These are phyloP conservation scores for Pterophyllum scalare DNA, from an alignment of 2,113 vertebrate species.

Conservation along the genomic window DNA sequence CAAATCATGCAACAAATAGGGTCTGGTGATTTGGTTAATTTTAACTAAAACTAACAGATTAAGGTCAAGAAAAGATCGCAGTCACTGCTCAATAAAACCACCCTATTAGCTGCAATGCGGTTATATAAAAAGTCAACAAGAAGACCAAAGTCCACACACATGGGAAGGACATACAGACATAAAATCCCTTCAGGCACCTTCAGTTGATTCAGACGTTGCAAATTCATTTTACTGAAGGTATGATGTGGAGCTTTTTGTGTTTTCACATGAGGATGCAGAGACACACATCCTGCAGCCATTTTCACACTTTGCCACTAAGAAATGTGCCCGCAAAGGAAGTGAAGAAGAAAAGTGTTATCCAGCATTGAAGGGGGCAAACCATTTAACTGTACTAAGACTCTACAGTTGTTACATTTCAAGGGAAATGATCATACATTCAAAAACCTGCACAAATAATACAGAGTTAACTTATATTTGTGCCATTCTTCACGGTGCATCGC, in stretches of 20 bases:
- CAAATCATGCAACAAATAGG: neutral
- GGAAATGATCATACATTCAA: neutral
- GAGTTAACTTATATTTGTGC: neutral
- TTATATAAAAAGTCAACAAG: neutral
- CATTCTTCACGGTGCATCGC: neutral
- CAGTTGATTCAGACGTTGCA: neutral
- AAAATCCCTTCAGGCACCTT: neutral
- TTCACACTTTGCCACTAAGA: neutral
- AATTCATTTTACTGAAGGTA: neutral
- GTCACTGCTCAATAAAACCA: neutral
- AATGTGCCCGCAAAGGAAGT: neutral
- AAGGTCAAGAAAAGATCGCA: neutral
- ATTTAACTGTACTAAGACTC: neutral
- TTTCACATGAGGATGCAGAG: neutral
- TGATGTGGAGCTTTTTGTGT: neutral
- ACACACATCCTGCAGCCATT: neutral
- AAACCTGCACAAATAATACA: neutral
- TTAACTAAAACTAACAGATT: neutral
- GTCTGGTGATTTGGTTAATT: neutral
- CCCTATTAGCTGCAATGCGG: neutral
- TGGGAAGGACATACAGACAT: neutral
- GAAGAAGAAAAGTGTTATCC: constrained; percentile 3
- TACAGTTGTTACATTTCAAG: neutral
- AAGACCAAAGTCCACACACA: neutral
- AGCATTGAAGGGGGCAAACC: neutral